Evolutionary conservation across 2,113 vertebrate species (phyloP).

Genomic region (Myotis brandtii): DNA sequence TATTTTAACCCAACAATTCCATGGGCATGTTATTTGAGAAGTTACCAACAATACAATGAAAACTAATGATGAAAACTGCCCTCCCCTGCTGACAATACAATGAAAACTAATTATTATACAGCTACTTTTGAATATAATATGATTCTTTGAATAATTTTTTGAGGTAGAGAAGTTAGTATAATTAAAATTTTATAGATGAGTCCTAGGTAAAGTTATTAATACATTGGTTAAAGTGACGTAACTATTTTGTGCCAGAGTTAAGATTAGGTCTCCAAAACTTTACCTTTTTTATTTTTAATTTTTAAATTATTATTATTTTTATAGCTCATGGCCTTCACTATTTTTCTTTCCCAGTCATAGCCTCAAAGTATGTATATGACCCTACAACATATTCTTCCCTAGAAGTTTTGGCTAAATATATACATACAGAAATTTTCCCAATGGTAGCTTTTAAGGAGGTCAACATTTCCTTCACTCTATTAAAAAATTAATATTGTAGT

Average conservation of each 20-base stretch:
- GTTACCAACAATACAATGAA: constrained; percentile 46
- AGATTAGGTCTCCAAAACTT: neutral
- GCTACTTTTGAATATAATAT: constrained; percentile 18
- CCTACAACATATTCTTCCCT: neutral
- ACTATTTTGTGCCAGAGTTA: neutral
- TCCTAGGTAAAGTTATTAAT: neutral
- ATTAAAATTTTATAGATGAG: neutral
- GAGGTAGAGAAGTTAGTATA: neutral
- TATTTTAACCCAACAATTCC: neutral
- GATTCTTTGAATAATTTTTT: neutral
- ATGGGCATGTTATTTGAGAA: neutral
- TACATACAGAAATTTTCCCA: neutral
- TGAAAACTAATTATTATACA: constrained; percentile 51
- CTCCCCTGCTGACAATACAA: neutral
- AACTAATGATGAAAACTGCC: neutral
- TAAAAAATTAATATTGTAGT: neutral
- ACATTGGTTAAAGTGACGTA: neutral
- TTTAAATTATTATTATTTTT: too few relatives aligned
- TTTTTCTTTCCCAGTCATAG: neutral
- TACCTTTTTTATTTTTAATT: neutral
- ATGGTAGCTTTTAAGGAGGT: neutral
- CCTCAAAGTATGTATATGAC: neutral
- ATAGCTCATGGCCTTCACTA: neutral
- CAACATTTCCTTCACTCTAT: neutral
- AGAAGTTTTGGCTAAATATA: neutral